phyloP scores from a whole-genome alignment of 2,888 invertebrate genomes.

The Spicauda simplicius region DNA sequence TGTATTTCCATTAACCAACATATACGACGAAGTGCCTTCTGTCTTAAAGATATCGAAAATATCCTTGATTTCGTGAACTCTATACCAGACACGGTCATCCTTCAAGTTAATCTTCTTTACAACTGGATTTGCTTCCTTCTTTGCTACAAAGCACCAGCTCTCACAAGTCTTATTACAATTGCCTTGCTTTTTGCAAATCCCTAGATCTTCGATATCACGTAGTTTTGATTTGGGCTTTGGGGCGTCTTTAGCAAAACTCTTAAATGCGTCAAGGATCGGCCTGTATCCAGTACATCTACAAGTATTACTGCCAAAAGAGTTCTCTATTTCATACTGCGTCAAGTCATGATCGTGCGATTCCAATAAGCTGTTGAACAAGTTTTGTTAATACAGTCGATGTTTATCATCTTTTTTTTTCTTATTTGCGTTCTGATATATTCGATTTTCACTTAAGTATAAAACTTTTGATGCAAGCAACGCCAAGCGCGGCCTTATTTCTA shows the following conservation, averaged over 20 bases:
- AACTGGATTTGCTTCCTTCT: slow-evolving; percentile 77
- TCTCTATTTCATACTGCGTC: slow-evolving; percentile 87
- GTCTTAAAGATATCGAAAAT: slow-evolving; percentile 79
- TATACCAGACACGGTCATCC: slow-evolving; percentile 78
- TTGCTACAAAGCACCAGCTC: slow-evolving; percentile 54
- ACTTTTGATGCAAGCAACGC: no score
- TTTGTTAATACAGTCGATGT: background rate
- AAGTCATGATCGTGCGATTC: slow-evolving; percentile 57
- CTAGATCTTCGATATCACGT: slow-evolving; percentile 73
- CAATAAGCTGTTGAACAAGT: slow-evolving; percentile 50
- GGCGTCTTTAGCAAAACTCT: slow-evolving; percentile 87
- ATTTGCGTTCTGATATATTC: no score
- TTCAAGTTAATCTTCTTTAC: slow-evolving; percentile 63
- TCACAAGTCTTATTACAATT: slow-evolving; percentile 40
- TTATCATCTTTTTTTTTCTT: background rate
- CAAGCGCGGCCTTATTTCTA: no score
- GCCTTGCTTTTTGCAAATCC: slow-evolving; percentile 48
- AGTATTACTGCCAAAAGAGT: slow-evolving; percentile 89
- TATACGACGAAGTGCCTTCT: slow-evolving; percentile 80
- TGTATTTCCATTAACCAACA: slow-evolving; percentile 86
- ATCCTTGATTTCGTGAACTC: slow-evolving; percentile 74
- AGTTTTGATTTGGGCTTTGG: slow-evolving; percentile 63
- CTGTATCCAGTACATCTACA: slow-evolving; percentile 92
- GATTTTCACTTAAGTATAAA: no score
- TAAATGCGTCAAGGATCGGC: slow-evolving; percentile 90